phyloP scores from a whole-genome alignment of 1,140 invertebrate species.

The Drosophila santomea region DNA sequence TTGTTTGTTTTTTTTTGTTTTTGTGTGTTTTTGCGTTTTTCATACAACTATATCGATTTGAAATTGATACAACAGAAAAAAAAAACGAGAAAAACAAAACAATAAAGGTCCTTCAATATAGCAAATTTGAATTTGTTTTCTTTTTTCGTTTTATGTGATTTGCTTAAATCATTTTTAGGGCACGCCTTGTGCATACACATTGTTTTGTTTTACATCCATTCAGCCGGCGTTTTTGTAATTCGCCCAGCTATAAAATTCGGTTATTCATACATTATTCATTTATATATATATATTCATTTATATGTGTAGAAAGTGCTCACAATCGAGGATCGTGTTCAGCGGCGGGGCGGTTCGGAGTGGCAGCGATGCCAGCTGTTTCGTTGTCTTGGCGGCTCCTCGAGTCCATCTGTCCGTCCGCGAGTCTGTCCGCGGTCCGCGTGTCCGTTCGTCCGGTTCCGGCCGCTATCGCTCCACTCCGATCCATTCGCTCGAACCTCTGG shows the following conservation, averaged over 20 bases:
- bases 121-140: constrained; percentile 29
- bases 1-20: constrained; percentile 8
- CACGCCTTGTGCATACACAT: constrained; percentile 39
- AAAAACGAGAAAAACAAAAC: constrained; percentile 25
- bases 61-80: constrained; percentile 54
- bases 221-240: constrained; percentile 25
- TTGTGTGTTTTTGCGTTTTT: constrained; percentile 7
- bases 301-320: constrained; percentile 48
- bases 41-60: constrained; percentile 44
- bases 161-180: constrained; percentile 18
- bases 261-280: constrained; percentile 57
- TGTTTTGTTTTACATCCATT: constrained; percentile 24
- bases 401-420: constrained; percentile 5
- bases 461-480: not conserved
- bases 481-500: constrained; percentile 4
- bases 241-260: constrained; percentile 66
- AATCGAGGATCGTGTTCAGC: constrained; percentile 10
- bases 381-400: constrained; percentile 27
- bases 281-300: constrained; percentile 24
- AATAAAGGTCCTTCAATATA: constrained; percentile 29
- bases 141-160: constrained; percentile 13
- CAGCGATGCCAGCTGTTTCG: constrained; percentile 27
- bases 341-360: not conserved
- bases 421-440: not conserved
- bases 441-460: constrained; percentile 2